Evolutionary conservation across 2,797 vertebrate species (phyloP), one percentile per base, ranked within the genome.

Genomic region (Alcedo atthis): DNA sequence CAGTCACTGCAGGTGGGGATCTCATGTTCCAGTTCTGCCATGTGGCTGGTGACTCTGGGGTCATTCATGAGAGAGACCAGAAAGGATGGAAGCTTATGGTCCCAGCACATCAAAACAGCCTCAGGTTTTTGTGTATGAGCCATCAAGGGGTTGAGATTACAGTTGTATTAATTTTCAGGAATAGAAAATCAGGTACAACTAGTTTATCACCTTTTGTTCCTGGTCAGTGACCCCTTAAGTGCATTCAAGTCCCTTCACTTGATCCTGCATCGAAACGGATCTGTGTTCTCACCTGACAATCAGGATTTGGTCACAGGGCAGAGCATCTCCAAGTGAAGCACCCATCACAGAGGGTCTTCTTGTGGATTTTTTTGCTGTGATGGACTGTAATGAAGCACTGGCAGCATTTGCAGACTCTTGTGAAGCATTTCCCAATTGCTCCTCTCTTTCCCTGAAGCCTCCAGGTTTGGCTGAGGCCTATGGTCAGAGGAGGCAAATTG

Each of bases 291-390:
- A 30, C 16, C 21, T 51, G 54, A 49, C 62, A 59, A 11, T 68
- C 40, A 1, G 1, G 2, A 11, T 66, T 43, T 55, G 70, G 10
- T 35, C 9, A 1, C 6, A 30, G 70, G 54, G 15, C 66, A 78
- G 62, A 83, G 37, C 61, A 51, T 22, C 49, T 85, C 61, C 51
- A 61, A 74, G 12, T 40, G 80, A 58, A 71, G 51, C n/a, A 42
- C 6, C 25, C 20, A 3, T n/a, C 0, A 0, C 0, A 6, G 5
- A 7, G 10, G 17, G 10, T 0, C 15, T 42, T 61, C 48, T 24
- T 17, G 18, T n/a, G 64, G 42, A 3, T 49, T 5, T 33, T 81
- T 81, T 82, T 30, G 43, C 51, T 37, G 33, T 75, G 40, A 3
- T 2, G 3, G 10, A 55, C 71, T 58, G 21, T 74, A 13, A 15